Base-by-base conservation (phyloP, 2,797 vertebrate species). In the Clarias fuscus region DNA sequence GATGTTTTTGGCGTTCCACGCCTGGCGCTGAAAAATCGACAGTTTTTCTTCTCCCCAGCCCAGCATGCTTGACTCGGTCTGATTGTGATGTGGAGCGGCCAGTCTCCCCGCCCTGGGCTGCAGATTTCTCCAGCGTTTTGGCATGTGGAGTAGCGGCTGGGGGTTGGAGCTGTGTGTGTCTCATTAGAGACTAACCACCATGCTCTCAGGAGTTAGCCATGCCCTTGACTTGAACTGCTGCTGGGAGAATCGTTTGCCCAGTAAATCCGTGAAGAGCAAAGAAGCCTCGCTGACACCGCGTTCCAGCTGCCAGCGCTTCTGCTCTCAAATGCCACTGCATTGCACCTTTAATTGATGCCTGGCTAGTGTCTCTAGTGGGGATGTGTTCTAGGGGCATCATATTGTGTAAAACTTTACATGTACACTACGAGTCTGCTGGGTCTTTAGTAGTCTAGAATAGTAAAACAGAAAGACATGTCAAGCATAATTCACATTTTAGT, bases 171-270 rank as follows among this genome's bases (percentile, higher is more conserved):
- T 91, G 87, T 85, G 90, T 88, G 91, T 85, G 89, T 89, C 93
- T 95, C 94, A 94, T 94, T 94, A 94, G 87, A 93, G 91, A 92
- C 92, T 92, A 93, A 90, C 92, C 91, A 92, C 90, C 92, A 89
- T 91, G 89, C 91, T 93, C 91, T 88, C 83, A 88, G 91, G 91
- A 90, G 88, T 88, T 81, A 73, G 85, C 68, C 70, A 59, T 90
- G 89, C 89, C 89, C 84, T 86, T 85, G 81, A 76, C 87, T 84
- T 67, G 87, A 86, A 58, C 84, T 78, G 89, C 88, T 89, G 90
- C 92, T 90, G 58, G 90, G 79, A 91, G 90, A 88, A 89, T 90
- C 87, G 10, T 92, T 93, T 92, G 91, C 88, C 87, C 91, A 91
- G 89, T 83, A 91, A 93, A 90, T 91, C 87, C 86, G 71, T 11